Conservation (phyloP, 2,888 invertebrate genomes). For the Brenthis daphne region DNA sequence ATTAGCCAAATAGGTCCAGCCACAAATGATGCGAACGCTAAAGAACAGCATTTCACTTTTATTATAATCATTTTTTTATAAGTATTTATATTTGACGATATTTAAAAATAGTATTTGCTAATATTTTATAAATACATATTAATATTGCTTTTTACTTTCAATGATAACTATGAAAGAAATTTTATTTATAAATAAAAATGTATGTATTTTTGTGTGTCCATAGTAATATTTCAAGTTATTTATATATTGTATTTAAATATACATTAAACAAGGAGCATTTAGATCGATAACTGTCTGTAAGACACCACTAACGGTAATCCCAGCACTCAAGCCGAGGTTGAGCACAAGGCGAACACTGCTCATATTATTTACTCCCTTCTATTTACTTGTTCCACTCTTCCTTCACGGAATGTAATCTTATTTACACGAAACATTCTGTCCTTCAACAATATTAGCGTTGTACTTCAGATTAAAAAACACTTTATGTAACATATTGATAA, state of each 20-base stretch:
- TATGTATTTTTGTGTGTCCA: too few species aligned
- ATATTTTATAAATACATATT: too few species aligned
- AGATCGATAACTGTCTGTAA: conserved; percentile 1
- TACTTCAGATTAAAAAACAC: not conserved
- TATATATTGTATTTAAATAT: not conserved
- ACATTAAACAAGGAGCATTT: not conserved
- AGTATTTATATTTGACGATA: too few species aligned
- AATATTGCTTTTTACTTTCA: too few species aligned
- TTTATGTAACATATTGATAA: not conserved
- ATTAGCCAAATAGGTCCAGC: too few species aligned
- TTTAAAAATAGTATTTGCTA: too few species aligned
- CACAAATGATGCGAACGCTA: too few species aligned
- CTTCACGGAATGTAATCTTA: conserved; percentile 26
- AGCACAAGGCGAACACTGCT: conserved; percentile 37
- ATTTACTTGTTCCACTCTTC: conserved; percentile 16
- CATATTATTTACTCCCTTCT: conserved; percentile 25
- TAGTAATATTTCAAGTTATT: not conserved
- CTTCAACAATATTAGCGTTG: conserved; percentile 11
- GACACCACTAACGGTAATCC: conserved; percentile 28
- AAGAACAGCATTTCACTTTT: too few species aligned
- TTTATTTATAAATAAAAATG: too few species aligned
- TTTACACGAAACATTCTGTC: conserved; percentile 28
- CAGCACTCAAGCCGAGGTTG: conserved; percentile 53
- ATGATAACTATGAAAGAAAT: too few species aligned
- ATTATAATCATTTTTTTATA: too few species aligned